Evolutionary conservation across 1,140 invertebrate species (phyloP).

Genomic region (Aricia agestis): DNA sequence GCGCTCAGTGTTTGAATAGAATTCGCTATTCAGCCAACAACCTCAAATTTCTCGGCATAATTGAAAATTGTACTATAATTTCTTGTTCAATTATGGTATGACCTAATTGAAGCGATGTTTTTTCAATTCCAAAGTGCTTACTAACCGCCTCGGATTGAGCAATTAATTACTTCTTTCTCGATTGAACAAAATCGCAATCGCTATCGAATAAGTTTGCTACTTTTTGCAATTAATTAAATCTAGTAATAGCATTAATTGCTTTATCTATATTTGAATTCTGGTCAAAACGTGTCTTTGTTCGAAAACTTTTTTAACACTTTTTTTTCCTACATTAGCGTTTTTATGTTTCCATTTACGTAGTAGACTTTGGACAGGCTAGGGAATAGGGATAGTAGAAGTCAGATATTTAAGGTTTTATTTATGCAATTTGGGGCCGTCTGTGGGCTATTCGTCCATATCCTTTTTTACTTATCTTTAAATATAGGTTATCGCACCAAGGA

Average conservation of each 20-base stretch:
- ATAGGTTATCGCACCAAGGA: too few species aligned
- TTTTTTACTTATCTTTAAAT: too few species aligned
- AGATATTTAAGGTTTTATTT: too few species aligned
- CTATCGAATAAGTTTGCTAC: neutral
- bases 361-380: too few species aligned
- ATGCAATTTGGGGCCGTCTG: too few species aligned
- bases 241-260: neutral
- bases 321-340: too few species aligned
- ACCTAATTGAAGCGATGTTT: slow-evolving; percentile 9
- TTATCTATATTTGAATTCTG: neutral
- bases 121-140: neutral
- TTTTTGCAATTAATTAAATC: neutral
- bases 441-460: too few species aligned
- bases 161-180: neutral
- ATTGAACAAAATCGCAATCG: neutral
- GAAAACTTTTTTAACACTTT: neutral
- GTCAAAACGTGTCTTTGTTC: too few species aligned
- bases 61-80: slow-evolving; percentile 11
- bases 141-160: neutral
- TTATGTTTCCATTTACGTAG: too few species aligned
- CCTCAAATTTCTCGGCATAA: slow-evolving; percentile 12
- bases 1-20: slow-evolving; percentile 10
- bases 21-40: slow-evolving; percentile 12
- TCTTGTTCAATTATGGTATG: slow-evolving; percentile 3
- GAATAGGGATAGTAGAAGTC: too few species aligned